Evolutionary conservation across 2,888 invertebrate species (phyloP), one percentile per base, ranked within the genome.

Genomic region (Pogonocherus hispidulus): DNA sequence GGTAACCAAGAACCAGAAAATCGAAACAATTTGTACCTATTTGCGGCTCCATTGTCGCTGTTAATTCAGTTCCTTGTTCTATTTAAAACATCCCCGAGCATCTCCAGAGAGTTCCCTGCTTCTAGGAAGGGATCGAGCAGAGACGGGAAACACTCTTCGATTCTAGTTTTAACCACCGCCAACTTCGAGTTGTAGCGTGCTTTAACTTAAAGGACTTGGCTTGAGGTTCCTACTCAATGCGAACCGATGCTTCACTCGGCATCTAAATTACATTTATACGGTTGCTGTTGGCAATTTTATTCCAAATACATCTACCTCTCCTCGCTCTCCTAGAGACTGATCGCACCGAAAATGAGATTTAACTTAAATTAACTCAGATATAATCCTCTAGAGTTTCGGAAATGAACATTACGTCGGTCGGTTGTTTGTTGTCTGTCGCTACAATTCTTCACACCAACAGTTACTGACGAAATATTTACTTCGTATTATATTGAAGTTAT

Each of bases 171-270:
- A 59, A 59, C 46, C n/a, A n/a, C 18, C 8, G 20, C 1, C 11
- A 23, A 52, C 51, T 52, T 27, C 16, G 27, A 52, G 51, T 46
- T 22, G 47, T 35, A 46, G 57, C 16, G 23, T 20, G 19, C 27
- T 59, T 35, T 19, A 19, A 59, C 46, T 47, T 59, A 47, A 19
- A 49, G 19, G 59, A 44, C 47, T 59, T 47, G 47, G 47, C 44
- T 47, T 18, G 59, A 27, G 46, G 59, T 59, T 47, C 47, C 16
- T 16, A 59, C 59, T 59, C 47, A 59, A 59, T 23, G 27, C 16
- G 32, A 59, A 27, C 27, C 32, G 32, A 16, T 47, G 35, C 47
- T 35, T 23, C 18, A 23, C 47, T 1, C 46, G 11, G 22, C 5
- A 59, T 59, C 59, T 14, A 19, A 59, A 41, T 18, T 59, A 59